phyloP scores from a whole-genome alignment of 2,113 vertebrate species.

The Gymnarchus niloticus region DNA sequence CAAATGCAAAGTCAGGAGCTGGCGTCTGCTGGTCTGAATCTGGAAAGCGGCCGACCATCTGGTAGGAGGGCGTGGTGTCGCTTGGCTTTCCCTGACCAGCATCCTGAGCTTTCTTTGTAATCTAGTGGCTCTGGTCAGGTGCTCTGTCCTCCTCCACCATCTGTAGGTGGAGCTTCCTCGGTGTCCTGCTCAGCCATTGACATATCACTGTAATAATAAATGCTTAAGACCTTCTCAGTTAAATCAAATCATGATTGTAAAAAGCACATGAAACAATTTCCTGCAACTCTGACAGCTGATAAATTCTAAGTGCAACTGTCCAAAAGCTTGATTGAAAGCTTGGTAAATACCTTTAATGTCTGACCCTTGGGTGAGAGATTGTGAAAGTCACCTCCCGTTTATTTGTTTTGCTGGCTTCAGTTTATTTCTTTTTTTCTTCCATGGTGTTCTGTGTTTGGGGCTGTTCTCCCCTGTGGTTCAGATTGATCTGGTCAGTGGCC shows the following conservation, averaged over 20 bases:
- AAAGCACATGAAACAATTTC: too few species aligned
- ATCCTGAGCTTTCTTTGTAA: neutral
- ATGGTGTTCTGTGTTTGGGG: neutral
- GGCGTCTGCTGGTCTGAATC: neutral
- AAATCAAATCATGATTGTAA: too few species aligned
- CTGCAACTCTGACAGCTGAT: too few species aligned
- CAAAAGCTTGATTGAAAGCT: neutral
- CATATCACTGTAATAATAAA: neutral
- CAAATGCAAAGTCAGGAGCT: neutral
- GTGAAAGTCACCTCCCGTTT: neutral
- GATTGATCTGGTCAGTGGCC: constrained; percentile 20
- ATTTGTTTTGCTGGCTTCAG: neutral
- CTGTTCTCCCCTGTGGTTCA: neutral
- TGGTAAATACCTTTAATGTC: neutral
- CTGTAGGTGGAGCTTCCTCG: neutral
- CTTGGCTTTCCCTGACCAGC: neutral
- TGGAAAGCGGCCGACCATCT: neutral
- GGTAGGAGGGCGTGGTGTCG: neutral
- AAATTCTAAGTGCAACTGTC: neutral
- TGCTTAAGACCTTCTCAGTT: neutral
- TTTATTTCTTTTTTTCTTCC: neutral
- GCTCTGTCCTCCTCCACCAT: neutral
- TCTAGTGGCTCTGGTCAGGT: neutral
- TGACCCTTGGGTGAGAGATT: neutral
- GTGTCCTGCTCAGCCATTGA: neutral